Evolutionary conservation across 64 coral and sea anemone species (phyloP).

Genomic region (Montipora efflorescens): DNA sequence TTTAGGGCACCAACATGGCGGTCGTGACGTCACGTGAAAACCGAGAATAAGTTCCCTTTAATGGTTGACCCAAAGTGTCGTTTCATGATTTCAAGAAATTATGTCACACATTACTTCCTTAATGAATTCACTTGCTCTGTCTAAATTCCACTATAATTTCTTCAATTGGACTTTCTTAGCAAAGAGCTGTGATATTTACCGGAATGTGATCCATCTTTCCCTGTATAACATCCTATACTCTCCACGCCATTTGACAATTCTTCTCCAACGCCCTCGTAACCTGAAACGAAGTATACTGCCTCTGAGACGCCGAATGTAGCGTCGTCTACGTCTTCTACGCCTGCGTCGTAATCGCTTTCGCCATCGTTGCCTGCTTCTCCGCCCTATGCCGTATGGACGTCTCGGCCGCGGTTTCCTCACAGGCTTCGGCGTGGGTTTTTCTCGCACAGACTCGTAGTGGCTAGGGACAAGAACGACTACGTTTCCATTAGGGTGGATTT

Average conservation of each 20-base stretch:
- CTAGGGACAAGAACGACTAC: background rate
- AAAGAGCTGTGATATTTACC: background rate
- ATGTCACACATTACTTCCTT: too few species aligned
- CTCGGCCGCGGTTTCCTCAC: background rate
- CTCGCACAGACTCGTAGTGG: background rate
- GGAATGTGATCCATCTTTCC: slow-evolving; percentile 10
- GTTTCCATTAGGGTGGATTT: background rate
- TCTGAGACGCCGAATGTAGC: slow-evolving; percentile 12
- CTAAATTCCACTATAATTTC: too few species aligned
- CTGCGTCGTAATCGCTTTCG: slow-evolving; percentile 16
- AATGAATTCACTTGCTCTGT: too few species aligned
- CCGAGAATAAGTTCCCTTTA: too few species aligned
- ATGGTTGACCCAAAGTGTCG: too few species aligned
- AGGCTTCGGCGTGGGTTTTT: slow-evolving; percentile 7
- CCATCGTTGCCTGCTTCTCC: background rate
- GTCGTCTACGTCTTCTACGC: slow-evolving; percentile 38
- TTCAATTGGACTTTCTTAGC: too few species aligned
- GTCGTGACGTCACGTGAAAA: too few species aligned
- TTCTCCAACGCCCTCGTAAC: background rate
- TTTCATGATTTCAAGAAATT: too few species aligned
- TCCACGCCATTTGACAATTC: slow-evolving; percentile 26
- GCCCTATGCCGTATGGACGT: slow-evolving; percentile 24
- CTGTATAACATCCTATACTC: background rate
- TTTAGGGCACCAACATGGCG: too few species aligned
- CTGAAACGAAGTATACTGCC: background rate